Evolutionary conservation across 2,797 vertebrate species (phyloP), one percentile per base, ranked within the genome.

Genomic region (Eutrigla gurnardus): DNA sequence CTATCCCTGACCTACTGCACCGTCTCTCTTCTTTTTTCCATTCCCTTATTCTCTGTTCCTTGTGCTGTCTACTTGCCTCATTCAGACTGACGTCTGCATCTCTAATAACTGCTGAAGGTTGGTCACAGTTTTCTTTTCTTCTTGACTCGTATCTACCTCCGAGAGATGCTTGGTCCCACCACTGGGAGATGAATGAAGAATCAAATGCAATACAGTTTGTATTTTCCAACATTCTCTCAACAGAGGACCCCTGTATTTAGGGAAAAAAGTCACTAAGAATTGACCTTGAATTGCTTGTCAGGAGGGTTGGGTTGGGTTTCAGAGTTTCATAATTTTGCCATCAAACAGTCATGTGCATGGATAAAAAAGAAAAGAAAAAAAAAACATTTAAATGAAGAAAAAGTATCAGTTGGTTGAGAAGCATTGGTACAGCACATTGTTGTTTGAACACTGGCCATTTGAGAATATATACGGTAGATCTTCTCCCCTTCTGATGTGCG

Each of bases 201-300:
- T 94, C 89, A 94, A 92, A 93, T 90, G 76, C 85, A 91, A 81
- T 84, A 81, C 91, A 91, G 80, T 93, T 87, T 86, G 84, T 89
- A 84, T 91, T 92, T 90, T 72, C 81, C 69, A 84, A 77, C 80
- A 82, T 86, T 78, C 81, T 82, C 80, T 66, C 67, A 77, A 69
- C 83, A 84, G 65, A 81, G 73, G 77, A 83, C 84, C 85, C 25
- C 84, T 61, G 84, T 78, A 81, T 86, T 79, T 68, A 69, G 77
- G 78, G 75, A 88, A 85, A 82, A 80, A 75, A 76, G 70, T 89
- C 86, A 87, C 75, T 91, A 86, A 84, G 74, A 88, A 89, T 83
- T 88, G 82, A 70, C 63, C 71, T 83, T 85, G 79, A 71, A 77
- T 75, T 77, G 67, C 72, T 75, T 82, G 82, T 88, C 73, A 17